Evolutionary conservation across 2,113 vertebrate genomes (phyloP).

Genomic region (Nanorana parkeri): DNA sequence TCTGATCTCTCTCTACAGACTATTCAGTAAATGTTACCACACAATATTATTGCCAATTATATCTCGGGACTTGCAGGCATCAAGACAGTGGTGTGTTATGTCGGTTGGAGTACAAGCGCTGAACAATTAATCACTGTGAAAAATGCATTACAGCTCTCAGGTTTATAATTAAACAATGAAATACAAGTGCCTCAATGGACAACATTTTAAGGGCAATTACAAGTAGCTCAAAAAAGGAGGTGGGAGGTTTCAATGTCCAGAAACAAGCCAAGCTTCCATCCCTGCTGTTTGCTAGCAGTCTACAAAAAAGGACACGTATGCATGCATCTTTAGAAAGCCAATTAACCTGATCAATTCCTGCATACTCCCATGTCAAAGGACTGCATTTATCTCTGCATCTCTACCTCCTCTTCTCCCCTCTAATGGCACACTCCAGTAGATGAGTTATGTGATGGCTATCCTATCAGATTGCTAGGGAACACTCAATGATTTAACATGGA

Average conservation of each 20-base stretch:
- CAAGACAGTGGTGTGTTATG: conserved; percentile 1
- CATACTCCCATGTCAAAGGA: not conserved
- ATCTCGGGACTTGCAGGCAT: not conserved
- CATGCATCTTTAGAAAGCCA: not conserved
- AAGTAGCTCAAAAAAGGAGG: not conserved
- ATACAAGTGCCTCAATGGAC: not conserved
- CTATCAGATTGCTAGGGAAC: no score
- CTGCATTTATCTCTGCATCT: no score
- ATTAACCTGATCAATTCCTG: conserved; percentile 23
- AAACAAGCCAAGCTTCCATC: not conserved
- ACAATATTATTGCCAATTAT: conserved; percentile 25
- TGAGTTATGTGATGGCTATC: no score
- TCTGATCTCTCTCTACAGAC: not conserved
- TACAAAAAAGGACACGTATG: no score
- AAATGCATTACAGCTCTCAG: conserved; percentile 2
- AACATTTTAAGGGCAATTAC: not conserved
- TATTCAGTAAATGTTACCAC: conserved; percentile 5
- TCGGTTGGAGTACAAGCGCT: not conserved
- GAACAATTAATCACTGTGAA: conserved; percentile 34
- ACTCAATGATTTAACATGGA: no score
- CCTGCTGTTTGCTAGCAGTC: no score
- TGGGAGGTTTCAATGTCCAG: not conserved
- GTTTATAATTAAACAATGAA: conserved; percentile 39
- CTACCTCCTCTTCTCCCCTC: no score
- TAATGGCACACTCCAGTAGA: no score